A percentile compares a stretch with the other conserved stretches of the same genome.
phyloP scores from a whole-genome alignment of 2,797 vertebrate species.

The Galagoides demidoff region DNA sequence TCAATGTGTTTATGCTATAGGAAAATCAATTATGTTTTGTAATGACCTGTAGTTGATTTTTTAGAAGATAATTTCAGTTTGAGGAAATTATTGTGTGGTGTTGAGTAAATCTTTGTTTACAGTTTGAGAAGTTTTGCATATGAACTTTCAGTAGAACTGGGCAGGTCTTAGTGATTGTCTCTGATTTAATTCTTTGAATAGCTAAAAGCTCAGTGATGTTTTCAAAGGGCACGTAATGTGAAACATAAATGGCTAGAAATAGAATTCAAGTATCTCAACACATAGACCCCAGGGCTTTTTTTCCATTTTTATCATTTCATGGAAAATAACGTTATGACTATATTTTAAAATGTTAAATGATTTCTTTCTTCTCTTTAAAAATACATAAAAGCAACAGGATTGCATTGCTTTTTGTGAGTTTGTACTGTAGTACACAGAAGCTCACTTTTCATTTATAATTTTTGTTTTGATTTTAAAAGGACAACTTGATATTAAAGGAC shows the following conservation, averaged over 20 bases:
- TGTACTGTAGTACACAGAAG: background rate
- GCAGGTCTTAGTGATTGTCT: background rate
- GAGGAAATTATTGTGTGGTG: background rate
- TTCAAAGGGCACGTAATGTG: background rate
- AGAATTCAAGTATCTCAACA: slow-evolving; percentile 2
- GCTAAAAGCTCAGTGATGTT: background rate
- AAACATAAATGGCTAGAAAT: background rate
- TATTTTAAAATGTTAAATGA: background rate
- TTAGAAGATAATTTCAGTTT: background rate
- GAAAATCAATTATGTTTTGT: background rate
- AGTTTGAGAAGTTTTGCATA: background rate
- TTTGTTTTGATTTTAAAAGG: background rate
- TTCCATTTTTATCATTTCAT: background rate
- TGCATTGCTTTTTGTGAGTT: background rate
- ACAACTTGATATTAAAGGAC: background rate
- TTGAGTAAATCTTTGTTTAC: background rate
- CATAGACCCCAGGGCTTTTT: background rate
- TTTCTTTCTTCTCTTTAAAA: slow-evolving; percentile 6
- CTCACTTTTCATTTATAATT: background rate
- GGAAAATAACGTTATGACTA: background rate
- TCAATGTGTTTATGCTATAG: background rate
- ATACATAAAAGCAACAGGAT: background rate
- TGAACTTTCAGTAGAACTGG: background rate
- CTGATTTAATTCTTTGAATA: background rate
- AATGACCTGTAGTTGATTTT: background rate